A percentile compares a stretch with the other conserved stretches of the same genome.
Evolutionary conservation across 2,797 vertebrate species (phyloP).

Genomic region (Scyliorhinus canicula): DNA sequence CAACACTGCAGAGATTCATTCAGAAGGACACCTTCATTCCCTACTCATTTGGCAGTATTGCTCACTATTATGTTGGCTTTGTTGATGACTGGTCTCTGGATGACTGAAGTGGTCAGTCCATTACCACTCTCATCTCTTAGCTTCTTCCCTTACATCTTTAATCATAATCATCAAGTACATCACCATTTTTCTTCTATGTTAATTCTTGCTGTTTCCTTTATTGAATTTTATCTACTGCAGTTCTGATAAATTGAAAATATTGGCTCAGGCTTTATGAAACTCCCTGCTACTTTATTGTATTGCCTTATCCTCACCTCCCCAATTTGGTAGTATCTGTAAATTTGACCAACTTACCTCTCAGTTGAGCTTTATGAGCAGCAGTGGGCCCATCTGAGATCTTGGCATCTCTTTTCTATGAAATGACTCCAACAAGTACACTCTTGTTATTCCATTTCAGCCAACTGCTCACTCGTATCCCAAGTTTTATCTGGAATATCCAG

Average conservation of each 20-base stretch:
- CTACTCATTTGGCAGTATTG: not conserved
- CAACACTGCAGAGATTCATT: not conserved
- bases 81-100: not conserved
- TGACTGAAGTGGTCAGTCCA: not conserved
- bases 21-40: not conserved
- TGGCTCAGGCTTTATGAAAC: not conserved
- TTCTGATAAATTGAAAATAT: not conserved
- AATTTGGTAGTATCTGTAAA: not conserved
- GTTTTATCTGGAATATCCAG: not conserved
- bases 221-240: not conserved
- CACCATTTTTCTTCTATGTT: not conserved
- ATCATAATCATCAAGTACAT: not conserved
- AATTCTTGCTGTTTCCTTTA: not conserved
- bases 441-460: not conserved
- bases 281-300: not conserved
- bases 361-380: not conserved
- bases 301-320: not conserved
- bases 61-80: not conserved
- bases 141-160: not conserved
- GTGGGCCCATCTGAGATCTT: too few species aligned
- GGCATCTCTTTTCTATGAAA: not conserved
- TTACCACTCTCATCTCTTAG: not conserved
- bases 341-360: not conserved
- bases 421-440: not conserved
- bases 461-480: not conserved